These are phyloP conservation scores for Apotomis capreana DNA, from an alignment of 2,888 invertebrate species.

Conservation along the genomic window DNA sequence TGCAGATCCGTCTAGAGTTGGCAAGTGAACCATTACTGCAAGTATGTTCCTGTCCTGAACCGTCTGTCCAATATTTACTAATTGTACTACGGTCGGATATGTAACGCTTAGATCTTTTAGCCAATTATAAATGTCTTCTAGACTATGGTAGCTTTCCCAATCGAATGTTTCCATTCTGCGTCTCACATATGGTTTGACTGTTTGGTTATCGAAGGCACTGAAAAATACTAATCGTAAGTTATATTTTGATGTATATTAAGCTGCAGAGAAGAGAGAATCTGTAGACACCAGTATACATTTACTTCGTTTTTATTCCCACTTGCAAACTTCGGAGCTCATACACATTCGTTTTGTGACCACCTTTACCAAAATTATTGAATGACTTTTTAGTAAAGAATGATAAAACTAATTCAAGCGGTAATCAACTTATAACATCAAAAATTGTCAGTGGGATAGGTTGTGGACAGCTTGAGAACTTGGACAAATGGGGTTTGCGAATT, in stretches of 20 bases:
- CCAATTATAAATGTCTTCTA: slow-evolving; percentile 79
- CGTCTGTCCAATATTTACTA: slow-evolving; percentile 52
- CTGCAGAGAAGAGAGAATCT: too few species aligned
- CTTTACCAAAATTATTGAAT: too few species aligned
- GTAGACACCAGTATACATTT: too few species aligned
- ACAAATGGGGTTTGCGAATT: too few species aligned
- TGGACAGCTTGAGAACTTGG: too few species aligned
- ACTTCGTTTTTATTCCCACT: too few species aligned
- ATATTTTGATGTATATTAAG: neutral
- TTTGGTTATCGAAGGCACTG: slow-evolving; percentile 42
- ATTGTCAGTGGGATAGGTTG: too few species aligned
- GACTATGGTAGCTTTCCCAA: slow-evolving; percentile 79
- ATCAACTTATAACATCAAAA: too few species aligned
- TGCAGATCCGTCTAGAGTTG: neutral
- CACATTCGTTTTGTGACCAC: too few species aligned
- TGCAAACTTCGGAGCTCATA: too few species aligned
- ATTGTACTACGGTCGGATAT: slow-evolving; percentile 65
- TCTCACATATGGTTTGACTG: slow-evolving; percentile 32
- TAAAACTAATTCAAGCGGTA: too few species aligned
- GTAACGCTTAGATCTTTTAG: slow-evolving; percentile 62
- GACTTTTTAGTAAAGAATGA: too few species aligned
- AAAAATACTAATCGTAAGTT: neutral
- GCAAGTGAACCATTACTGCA: slow-evolving; percentile 40
- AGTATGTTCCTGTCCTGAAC: slow-evolving; percentile 55
- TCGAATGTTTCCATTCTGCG: slow-evolving; percentile 36